phyloP scores from a whole-genome alignment of 2,888 invertebrate genomes.

The Hypercompe scribonia region DNA sequence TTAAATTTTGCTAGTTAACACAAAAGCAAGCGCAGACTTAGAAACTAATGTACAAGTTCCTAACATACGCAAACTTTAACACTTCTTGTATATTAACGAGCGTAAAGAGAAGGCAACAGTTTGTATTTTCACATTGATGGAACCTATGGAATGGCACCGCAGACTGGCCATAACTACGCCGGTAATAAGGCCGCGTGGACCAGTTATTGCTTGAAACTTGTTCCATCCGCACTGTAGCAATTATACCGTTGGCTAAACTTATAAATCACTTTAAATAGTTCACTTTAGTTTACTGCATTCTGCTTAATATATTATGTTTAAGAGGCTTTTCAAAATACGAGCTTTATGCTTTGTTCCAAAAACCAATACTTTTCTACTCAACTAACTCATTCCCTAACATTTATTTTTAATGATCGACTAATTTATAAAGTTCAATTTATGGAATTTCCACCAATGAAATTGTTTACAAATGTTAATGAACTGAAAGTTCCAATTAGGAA shows the following conservation, averaged over 20 bases:
- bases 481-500: neutral
- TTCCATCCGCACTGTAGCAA: constrained; percentile 65
- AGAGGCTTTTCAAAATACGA: neutral
- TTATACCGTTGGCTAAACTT: constrained; percentile 68
- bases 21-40: neutral
- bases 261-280: constrained; percentile 79
- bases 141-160: constrained; percentile 25
- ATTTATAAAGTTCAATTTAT: neutral
- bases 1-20: neutral
- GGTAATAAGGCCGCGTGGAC: constrained; percentile 50
- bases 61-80: neutral
- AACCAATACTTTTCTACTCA: neutral
- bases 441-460: neutral
- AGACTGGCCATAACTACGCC: constrained; percentile 36
- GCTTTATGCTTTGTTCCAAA: neutral
- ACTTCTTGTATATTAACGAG: neutral
- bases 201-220: constrained; percentile 66
- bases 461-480: neutral
- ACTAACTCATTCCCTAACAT: neutral
- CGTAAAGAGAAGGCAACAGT: constrained; percentile 15
- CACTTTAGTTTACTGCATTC: constrained; percentile 67
- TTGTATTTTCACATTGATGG: constrained; percentile 34
- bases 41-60: neutral
- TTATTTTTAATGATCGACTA: neutral
- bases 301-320: constrained; percentile 59